A percentile compares a stretch with the other conserved stretches of the same genome.
Evolutionary conservation across 1,140 invertebrate species (phyloP).

Genomic region (Adelges cooleyi): DNA sequence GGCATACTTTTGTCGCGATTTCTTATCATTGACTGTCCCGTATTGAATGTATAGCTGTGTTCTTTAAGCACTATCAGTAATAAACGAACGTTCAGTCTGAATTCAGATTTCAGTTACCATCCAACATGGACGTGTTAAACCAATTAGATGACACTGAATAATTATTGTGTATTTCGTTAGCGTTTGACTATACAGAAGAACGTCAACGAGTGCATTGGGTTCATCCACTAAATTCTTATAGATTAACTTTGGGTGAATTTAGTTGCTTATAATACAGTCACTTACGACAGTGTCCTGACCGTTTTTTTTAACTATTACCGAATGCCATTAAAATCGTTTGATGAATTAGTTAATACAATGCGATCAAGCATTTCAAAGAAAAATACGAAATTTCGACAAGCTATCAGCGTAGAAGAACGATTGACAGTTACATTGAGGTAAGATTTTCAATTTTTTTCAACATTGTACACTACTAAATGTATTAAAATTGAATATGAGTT

Average conservation of each 20-base stretch:
- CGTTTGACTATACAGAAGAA: background rate
- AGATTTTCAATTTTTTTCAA: background rate
- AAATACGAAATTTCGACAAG: background rate
- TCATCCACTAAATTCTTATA: background rate
- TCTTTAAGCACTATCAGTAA: no score
- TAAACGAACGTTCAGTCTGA: no score
- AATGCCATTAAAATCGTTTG: conserved; percentile 3
- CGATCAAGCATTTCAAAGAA: background rate
- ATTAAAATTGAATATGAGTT: no score
- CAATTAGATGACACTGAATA: no score
- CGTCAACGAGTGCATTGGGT: background rate
- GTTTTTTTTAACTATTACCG: conserved; percentile 14
- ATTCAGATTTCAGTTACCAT: no score
- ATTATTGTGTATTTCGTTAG: background rate
- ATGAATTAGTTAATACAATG: background rate
- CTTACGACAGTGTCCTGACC: background rate
- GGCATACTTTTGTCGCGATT: no score
- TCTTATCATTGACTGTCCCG: no score
- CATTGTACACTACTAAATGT: no score
- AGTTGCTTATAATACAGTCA: background rate
- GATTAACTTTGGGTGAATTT: background rate
- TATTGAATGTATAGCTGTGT: no score
- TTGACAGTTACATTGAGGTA: background rate
- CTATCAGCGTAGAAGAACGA: background rate
- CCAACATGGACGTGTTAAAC: no score